Base-by-base conservation (phyloP, 1,140 invertebrate species). In the Halictus rubicundus region DNA sequence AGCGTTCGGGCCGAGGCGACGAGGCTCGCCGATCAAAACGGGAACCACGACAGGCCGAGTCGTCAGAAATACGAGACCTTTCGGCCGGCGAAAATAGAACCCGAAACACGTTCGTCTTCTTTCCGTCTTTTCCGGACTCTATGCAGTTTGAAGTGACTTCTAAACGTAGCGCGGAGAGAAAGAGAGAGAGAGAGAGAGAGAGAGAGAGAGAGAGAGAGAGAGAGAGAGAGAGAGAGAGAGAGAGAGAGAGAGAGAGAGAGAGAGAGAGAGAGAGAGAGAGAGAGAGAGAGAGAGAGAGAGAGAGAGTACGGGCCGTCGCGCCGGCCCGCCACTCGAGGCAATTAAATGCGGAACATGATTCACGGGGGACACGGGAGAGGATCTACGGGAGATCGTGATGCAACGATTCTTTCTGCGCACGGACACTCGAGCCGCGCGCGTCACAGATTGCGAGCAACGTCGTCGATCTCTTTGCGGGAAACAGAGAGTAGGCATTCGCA, bases 271-370 rank as follows among this genome's bases (percentile, higher is more conserved):
- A n/a, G n/a, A n/a, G n/a, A n/a, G n/a, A n/a, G n/a, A n/a, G n/a
- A n/a, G n/a, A n/a, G n/a, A n/a, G n/a, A n/a, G n/a, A n/a, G n/a
- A n/a, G n/a, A n/a, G n/a, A n/a, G n/a, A n/a, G n/a, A 32, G 32
- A 32, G 27, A 32, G 32, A 32, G 32, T 5, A 32, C 32, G 5
- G 32, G 0, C 32, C 32, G 32, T 5, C 32, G 32, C 32, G 46
- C 6, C 76, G 6, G 16, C 46, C 59, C 3, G 21, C 46, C 60
- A 54, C 69, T 64, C 68, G 75, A 71, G 76, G 70, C 78, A 79
- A 79, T 79, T 79, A 79, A 79, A 79, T 79, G 63, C 78, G 78
- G 78, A 73, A 74, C 71, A 52, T 79, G 78, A 79, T 79, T 79
- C 78, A 79, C 71, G 72, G 60, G 39, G 42, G 42, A 46, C 78